Evolutionary conservation across 2,888 invertebrate species (phyloP).

Genomic region (Arrhopalites spinosus): DNA sequence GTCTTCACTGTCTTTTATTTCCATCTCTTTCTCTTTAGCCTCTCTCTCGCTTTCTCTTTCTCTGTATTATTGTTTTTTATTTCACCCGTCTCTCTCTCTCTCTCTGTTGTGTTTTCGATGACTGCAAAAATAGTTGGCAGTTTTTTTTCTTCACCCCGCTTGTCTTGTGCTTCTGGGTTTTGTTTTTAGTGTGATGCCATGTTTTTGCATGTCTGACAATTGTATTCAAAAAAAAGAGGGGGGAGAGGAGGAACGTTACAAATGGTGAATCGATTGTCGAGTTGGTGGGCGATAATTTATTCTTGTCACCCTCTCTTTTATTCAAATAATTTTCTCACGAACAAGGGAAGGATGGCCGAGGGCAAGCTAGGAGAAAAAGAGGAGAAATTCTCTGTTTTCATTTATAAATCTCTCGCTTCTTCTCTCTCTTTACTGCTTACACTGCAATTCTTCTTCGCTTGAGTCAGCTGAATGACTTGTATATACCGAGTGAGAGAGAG

Average conservation of each 20-base stretch:
- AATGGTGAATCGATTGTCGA: slow-evolving; percentile 38
- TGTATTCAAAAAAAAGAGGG: neutral
- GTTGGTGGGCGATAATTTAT: slow-evolving; percentile 35
- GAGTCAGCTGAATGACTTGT: slow-evolving; percentile 18
- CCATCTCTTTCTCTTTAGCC: neutral
- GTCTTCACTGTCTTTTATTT: neutral
- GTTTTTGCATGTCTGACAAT: neutral
- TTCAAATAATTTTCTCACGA: slow-evolving; percentile 38
- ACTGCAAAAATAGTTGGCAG: neutral
- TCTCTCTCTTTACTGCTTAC: slow-evolving; percentile 23
- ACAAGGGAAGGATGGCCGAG: slow-evolving; percentile 13
- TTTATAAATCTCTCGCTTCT: slow-evolving; percentile 22
- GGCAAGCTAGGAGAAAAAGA: slow-evolving; percentile 16
- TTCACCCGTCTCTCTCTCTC: neutral
- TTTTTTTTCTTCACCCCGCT: neutral
- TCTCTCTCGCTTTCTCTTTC: neutral
- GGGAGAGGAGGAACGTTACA: neutral
- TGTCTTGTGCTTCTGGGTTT: neutral
- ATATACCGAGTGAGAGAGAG: neutral
- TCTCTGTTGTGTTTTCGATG: neutral
- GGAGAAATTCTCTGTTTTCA: slow-evolving; percentile 17
- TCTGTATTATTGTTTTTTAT: neutral
- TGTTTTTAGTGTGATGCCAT: neutral
- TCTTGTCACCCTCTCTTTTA: slow-evolving; percentile 39
- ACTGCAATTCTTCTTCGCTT: slow-evolving; percentile 29